Evolutionary conservation across 2,888 invertebrate species (phyloP).

Genomic region (Diarsia rubi): DNA sequence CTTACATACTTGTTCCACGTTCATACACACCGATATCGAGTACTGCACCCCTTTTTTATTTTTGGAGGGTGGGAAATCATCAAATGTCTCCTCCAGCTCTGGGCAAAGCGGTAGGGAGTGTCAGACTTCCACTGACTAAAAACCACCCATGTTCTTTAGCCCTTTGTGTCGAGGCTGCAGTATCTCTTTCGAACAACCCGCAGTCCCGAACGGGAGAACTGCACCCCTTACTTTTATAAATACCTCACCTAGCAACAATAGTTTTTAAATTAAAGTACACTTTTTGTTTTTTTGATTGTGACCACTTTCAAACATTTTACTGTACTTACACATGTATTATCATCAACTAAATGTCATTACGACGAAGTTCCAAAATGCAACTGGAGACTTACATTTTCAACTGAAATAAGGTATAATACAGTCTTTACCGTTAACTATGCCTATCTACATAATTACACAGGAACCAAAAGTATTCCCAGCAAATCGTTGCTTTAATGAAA

Average conservation of each 20-base stretch:
- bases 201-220: too few species aligned
- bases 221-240: background rate
- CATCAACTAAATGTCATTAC: background rate
- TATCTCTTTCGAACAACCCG: too few species aligned
- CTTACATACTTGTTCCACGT: background rate
- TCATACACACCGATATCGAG: background rate
- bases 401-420: background rate
- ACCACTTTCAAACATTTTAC: background rate
- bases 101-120: too few species aligned
- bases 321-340: conserved; percentile 7
- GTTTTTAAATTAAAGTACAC: too few species aligned
- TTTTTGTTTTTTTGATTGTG: too few species aligned
- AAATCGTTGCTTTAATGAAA: conserved; percentile 41
- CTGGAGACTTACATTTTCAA: background rate
- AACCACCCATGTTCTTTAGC: too few species aligned
- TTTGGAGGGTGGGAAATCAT: too few species aligned
- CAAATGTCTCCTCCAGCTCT: too few species aligned
- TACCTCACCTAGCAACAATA: background rate
- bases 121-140: too few species aligned
- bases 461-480: conserved; percentile 16
- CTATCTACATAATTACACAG: conserved; percentile 19
- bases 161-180: too few species aligned
- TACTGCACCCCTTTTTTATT: background rate
- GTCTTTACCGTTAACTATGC: conserved; percentile 1
- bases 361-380: background rate